phyloP scores from a whole-genome alignment of 2,888 invertebrate species.

The Drosophila helvetica region DNA sequence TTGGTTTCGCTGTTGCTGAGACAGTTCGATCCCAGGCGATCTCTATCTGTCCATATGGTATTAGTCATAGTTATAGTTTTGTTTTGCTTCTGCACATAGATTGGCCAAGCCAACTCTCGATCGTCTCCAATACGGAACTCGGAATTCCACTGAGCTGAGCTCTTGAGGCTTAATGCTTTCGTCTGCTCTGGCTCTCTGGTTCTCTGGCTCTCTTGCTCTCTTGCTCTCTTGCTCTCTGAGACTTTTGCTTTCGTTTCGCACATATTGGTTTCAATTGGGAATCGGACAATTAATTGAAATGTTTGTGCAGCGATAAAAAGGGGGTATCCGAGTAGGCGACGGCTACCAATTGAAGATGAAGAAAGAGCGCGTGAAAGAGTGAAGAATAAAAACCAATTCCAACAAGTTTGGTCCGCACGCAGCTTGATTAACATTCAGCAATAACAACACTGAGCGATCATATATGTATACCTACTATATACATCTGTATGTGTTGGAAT shows the following conservation, averaged over 20 bases:
- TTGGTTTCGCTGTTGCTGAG: constrained; percentile 5
- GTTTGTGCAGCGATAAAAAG: constrained; percentile 52
- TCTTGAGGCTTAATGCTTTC: neutral
- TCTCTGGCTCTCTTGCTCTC: constrained; percentile 7
- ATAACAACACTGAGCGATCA: constrained; percentile 6
- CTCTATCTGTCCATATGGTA: constrained; percentile 4
- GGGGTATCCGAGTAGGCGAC: neutral
- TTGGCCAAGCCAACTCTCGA: too few species aligned
- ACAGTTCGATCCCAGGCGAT: constrained; percentile 1
- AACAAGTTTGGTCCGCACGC: constrained; percentile 58
- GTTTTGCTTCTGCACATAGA: constrained; percentile 28
- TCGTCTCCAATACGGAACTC: too few species aligned
- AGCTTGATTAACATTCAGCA: constrained; percentile 46
- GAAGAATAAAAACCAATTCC: constrained; percentile 66
- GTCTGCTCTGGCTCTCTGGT: constrained; percentile 9
- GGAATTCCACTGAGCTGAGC: too few species aligned
- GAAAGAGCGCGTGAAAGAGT: constrained; percentile 19
- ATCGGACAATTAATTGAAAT: constrained; percentile 70
- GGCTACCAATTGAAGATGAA: constrained; percentile 37
- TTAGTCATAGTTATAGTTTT: constrained; percentile 41
- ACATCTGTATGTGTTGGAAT: constrained; percentile 5
- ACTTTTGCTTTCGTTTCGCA: constrained; percentile 54
- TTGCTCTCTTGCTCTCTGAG: neutral
- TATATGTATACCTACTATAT: constrained; percentile 3
- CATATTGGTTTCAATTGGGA: constrained; percentile 66